These are phyloP conservation scores for Echiichthys vipera DNA, from an alignment of 2,797 vertebrate genomes.

Conservation along the genomic window DNA sequence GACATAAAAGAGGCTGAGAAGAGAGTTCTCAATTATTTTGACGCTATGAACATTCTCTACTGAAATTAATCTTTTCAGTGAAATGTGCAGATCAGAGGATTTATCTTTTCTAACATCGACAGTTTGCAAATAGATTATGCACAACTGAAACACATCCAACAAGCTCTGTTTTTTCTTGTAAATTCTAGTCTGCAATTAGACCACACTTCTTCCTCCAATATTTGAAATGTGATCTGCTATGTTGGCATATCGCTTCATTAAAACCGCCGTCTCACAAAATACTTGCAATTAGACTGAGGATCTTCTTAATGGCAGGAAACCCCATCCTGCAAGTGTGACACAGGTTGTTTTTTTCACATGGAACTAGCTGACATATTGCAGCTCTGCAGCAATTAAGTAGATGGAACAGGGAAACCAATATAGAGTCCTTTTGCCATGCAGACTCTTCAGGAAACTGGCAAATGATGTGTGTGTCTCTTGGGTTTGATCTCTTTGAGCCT, in stretches of 20 bases:
- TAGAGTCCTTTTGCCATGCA: conserved; percentile 61
- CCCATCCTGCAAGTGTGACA: conserved; percentile 42
- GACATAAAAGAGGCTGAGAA: neutral
- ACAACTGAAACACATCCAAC: conserved; percentile 51
- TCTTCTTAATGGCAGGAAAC: conserved; percentile 58
- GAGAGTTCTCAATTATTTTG: too few relatives aligned
- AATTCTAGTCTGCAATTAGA: conserved; percentile 64
- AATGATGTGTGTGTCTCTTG: too few relatives aligned
- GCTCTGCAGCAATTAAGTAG: conserved; percentile 66
- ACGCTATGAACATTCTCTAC: too few relatives aligned
- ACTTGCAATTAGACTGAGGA: conserved; percentile 58
- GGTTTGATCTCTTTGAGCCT: too few relatives aligned
- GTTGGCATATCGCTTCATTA: conserved; percentile 63
- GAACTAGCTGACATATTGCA: conserved; percentile 58
- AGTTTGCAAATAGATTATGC: conserved; percentile 34
- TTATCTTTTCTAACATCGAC: conserved; percentile 44
- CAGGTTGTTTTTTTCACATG: conserved; percentile 37
- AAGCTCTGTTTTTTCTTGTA: too few relatives aligned
- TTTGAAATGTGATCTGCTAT: conserved; percentile 59
- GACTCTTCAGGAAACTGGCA: conserved; percentile 57
- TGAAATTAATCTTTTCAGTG: conserved; percentile 48
- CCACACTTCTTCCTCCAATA: conserved; percentile 36
- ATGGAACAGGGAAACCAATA: conserved; percentile 71
- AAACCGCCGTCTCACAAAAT: conserved; percentile 52
- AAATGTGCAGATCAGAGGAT: conserved; percentile 58